Evolutionary conservation across 2,113 vertebrate genomes (phyloP).

Genomic region (Hirundichthys speculiger): DNA sequence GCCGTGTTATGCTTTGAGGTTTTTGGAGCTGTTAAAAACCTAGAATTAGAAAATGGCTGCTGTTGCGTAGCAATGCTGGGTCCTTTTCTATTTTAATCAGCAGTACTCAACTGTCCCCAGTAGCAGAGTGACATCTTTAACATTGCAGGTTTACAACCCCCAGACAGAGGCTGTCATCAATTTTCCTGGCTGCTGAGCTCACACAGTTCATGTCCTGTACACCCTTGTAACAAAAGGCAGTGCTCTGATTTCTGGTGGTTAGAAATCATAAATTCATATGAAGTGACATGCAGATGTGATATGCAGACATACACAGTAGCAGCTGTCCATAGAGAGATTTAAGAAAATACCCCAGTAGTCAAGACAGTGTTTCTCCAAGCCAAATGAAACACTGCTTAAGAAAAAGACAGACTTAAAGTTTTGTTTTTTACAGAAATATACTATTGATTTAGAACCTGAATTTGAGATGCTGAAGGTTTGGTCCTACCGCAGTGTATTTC

Average conservation of each 20-base stretch:
- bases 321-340: slow-evolving; percentile 5
- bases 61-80: slow-evolving; percentile 33
- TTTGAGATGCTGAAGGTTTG: slow-evolving; percentile 57
- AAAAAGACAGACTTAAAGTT: not conserved
- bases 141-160: slow-evolving; percentile 55
- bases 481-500: slow-evolving; percentile 54
- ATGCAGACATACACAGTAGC: not conserved
- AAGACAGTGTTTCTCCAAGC: too few species aligned
- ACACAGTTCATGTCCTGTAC: slow-evolving; percentile 51
- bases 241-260: slow-evolving; percentile 27
- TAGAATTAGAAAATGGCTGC: slow-evolving; percentile 36
- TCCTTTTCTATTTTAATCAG: slow-evolving; percentile 58
- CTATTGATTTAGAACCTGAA: slow-evolving; percentile 43
- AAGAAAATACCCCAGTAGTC: not conserved
- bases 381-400: slow-evolving; percentile 6
- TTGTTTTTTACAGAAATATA: slow-evolving; percentile 29
- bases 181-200: slow-evolving; percentile 68
- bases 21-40: slow-evolving; percentile 49
- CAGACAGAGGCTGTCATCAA: slow-evolving; percentile 63
- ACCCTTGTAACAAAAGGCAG: slow-evolving; percentile 64
- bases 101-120: slow-evolving; percentile 43
- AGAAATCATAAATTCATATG: slow-evolving; percentile 30
- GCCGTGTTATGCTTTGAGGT: slow-evolving; percentile 37
- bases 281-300: slow-evolving; percentile 24
- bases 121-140: slow-evolving; percentile 62